These are phyloP conservation scores for Platyura marginata DNA, from an alignment of 1,140 invertebrate species.

Conservation along the genomic window DNA sequence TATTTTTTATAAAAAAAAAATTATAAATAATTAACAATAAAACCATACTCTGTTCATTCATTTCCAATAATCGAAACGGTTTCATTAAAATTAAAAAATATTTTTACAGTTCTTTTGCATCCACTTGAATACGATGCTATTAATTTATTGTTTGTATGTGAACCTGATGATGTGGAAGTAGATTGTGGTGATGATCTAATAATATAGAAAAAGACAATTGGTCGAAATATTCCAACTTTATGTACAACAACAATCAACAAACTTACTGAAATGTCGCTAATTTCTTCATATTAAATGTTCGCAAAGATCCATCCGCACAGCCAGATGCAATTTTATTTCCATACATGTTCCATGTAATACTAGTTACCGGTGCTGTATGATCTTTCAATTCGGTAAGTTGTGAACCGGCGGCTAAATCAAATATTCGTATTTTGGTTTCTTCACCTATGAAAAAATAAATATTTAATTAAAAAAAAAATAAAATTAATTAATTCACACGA, in stretches of 20 bases:
- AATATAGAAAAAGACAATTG: background rate
- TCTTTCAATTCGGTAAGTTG: constrained; percentile 52
- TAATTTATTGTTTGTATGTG: constrained; percentile 12
- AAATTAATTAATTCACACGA: background rate
- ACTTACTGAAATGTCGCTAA: background rate
- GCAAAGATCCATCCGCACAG: constrained; percentile 56
- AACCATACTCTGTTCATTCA: background rate
- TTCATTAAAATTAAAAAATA: constrained; percentile 17
- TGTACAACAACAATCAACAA: background rate
- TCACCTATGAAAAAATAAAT: constrained; percentile 21
- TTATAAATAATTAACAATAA: background rate
- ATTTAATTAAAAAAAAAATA: background rate
- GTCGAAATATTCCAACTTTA: background rate
- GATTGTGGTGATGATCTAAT: constrained; percentile 3
- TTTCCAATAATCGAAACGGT: constrained; percentile 16
- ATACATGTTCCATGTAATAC: constrained; percentile 43
- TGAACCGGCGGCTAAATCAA: constrained; percentile 32
- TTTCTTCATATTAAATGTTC: constrained; percentile 40
- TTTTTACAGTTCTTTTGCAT: constrained; percentile 21
- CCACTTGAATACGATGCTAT: constrained; percentile 17
- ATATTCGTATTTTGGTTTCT: constrained; percentile 36
- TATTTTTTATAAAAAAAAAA: background rate
- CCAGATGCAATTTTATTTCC: constrained; percentile 49
- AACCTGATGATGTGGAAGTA: constrained; percentile 12
- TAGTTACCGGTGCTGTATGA: constrained; percentile 54